Conservation (phyloP, 1,140 invertebrate species). For the Drosophila aff. region DNA sequence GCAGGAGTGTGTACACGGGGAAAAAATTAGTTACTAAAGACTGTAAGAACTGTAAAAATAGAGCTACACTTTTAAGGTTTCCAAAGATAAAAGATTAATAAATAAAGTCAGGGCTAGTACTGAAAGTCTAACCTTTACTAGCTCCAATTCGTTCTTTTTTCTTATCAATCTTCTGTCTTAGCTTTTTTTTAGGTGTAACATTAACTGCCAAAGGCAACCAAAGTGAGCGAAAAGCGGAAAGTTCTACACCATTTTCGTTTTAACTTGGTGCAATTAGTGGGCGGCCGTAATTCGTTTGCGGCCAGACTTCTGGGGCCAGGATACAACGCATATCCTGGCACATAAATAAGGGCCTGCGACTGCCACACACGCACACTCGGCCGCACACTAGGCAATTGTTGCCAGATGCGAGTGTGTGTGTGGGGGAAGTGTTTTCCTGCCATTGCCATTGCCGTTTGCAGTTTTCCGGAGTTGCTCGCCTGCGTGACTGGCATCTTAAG, state of each 20-base stretch:
- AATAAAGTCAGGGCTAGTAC: too few relatives aligned
- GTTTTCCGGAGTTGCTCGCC: slow-evolving; percentile 39
- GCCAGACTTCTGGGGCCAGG: slow-evolving; percentile 64
- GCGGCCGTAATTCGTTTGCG: slow-evolving; percentile 75
- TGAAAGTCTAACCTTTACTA: neutral
- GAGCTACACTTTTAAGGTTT: neutral
- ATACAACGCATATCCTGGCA: slow-evolving; percentile 68
- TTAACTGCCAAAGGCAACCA: slow-evolving; percentile 46
- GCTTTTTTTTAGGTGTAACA: slow-evolving; percentile 31
- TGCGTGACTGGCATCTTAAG: slow-evolving; percentile 65
- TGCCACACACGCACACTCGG: slow-evolving; percentile 17
- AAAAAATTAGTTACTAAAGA: neutral
- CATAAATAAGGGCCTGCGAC: slow-evolving; percentile 61
- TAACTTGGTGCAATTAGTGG: slow-evolving; percentile 78
- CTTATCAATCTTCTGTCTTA: neutral
- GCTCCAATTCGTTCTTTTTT: neutral
- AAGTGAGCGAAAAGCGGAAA: slow-evolving; percentile 8
- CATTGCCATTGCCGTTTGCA: slow-evolving; percentile 26
- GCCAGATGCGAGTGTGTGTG: slow-evolving; percentile 65
- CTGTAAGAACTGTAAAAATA: neutral
- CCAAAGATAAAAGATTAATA: neutral
- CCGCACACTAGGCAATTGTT: slow-evolving; percentile 40
- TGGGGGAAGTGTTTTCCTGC: slow-evolving; percentile 30
- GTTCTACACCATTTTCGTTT: slow-evolving; percentile 77
- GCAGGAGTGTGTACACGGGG: slow-evolving; percentile 6